Evolutionary conservation across 2,888 invertebrate species (phyloP).

Genomic region (Ormyrus labotus): DNA sequence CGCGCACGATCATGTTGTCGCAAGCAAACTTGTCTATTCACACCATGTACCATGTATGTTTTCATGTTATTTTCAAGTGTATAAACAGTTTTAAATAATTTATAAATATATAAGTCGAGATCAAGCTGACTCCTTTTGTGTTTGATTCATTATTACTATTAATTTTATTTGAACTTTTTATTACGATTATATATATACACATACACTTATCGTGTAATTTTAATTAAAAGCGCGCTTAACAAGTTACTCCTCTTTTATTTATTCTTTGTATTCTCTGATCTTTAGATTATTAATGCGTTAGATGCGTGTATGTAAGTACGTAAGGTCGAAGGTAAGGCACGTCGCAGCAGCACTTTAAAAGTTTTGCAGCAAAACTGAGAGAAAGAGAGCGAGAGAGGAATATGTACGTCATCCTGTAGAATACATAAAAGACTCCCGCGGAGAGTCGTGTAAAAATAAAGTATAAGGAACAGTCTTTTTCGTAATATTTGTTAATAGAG

Average conservation of each 20-base stretch:
- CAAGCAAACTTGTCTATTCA: conserved; percentile 35
- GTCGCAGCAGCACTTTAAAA: conserved; percentile 37
- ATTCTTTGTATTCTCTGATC: background rate
- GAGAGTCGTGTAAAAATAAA: conserved; percentile 41
- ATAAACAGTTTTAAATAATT: conserved; percentile 53
- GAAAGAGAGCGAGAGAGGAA: background rate
- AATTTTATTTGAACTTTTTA: background rate
- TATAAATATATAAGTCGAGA: conserved; percentile 53
- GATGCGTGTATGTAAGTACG: background rate
- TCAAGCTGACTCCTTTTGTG: conserved; percentile 32
- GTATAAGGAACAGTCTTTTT: conserved; percentile 60
- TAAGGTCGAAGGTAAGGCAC: conserved; percentile 35
- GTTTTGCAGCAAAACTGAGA: background rate
- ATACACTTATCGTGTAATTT: too few species aligned
- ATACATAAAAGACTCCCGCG: background rate
- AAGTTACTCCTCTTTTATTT: conserved; percentile 2
- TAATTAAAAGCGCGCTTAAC: background rate
- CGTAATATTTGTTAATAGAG: conserved; percentile 68
- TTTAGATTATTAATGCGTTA: background rate
- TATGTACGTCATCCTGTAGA: background rate
- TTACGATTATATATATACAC: too few species aligned
- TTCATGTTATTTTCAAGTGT: conserved; percentile 51
- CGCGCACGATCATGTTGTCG: conserved; percentile 36
- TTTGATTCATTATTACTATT: conserved; percentile 21
- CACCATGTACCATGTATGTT: conserved; percentile 40